Evolutionary conservation across 37 sponge, comb jelly and placozoan genomes (phyloP).

Genomic region (Bolinopsis microptera): DNA sequence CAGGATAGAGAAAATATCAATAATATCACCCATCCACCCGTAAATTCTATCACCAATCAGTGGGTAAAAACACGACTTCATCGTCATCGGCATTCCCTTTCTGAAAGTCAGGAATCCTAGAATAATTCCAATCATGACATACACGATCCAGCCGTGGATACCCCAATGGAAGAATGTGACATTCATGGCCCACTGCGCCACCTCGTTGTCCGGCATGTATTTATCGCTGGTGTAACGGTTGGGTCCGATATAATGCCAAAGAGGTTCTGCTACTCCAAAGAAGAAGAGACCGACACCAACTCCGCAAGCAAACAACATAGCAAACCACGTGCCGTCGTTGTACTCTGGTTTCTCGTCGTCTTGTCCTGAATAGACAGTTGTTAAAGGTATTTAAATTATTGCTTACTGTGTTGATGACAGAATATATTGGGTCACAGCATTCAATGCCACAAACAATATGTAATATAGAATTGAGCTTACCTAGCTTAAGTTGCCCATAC

Average conservation of each 20-base stretch:
- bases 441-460: too few species aligned
- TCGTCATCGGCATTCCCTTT: too few species aligned
- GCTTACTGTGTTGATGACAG: too few species aligned
- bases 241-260: conserved; percentile 30
- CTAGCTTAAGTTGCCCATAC: not conserved
- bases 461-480: too few species aligned
- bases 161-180: conserved; percentile 30
- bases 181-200: conserved; percentile 40
- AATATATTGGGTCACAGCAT: too few species aligned
- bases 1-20: conserved; percentile 23
- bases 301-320: conserved; percentile 31
- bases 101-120: conserved; percentile 22
- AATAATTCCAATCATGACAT: conserved; percentile 38
- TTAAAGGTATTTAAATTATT: too few species aligned
- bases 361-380: not conserved
- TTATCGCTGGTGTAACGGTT: conserved; percentile 21
- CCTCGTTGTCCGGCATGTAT: conserved; percentile 47
- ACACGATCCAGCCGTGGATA: conserved; percentile 43
- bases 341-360: conserved; percentile 42
- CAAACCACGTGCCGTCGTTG: conserved; percentile 51
- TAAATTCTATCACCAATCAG: not conserved
- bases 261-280: conserved; percentile 39
- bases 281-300: conserved; percentile 34
- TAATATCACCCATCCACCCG: conserved; percentile 3
- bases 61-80: conserved; percentile 60